A percentile compares a stretch with the other conserved stretches of the same genome.
These are phyloP conservation scores for Monarcha castaneiventris DNA, from an alignment of 2,113 vertebrate species.

Conservation along the genomic window DNA sequence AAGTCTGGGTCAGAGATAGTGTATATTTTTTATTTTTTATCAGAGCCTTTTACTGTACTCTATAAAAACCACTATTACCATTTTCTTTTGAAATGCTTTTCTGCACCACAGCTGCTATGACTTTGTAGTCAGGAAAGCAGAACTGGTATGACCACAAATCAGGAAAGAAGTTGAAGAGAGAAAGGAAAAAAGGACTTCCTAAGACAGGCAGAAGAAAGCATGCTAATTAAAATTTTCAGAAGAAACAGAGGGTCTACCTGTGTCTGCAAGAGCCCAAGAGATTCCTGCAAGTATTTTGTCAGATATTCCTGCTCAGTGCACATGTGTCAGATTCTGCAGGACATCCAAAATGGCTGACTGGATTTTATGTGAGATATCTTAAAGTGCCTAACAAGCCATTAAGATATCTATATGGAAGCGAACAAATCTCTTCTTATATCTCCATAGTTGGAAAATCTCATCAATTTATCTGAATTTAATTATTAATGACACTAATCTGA, in stretches of 20 bases:
- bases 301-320: background rate
- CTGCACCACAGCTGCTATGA: background rate
- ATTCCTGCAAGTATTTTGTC: background rate
- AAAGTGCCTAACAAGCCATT: background rate
- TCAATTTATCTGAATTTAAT: background rate
- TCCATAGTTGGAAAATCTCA: background rate
- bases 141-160: background rate
- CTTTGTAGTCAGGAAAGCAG: background rate
- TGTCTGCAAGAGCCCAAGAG: background rate
- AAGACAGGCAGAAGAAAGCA: background rate
- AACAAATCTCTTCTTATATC: background rate
- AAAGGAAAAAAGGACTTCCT: background rate
- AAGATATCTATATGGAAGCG: background rate
- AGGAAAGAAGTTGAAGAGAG: background rate
- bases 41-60: background rate
- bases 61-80: background rate
- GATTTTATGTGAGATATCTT: background rate
- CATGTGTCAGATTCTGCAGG: background rate
- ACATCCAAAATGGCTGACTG: background rate
- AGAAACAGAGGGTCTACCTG: background rate
- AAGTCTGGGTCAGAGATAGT: background rate
- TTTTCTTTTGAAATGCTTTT: slow-evolving; percentile 25
- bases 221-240: background rate
- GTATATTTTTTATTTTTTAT: background rate
- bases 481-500: background rate